Conservation (phyloP, 2,797 vertebrate genomes). For the Odontamblyopus lacepedii region DNA sequence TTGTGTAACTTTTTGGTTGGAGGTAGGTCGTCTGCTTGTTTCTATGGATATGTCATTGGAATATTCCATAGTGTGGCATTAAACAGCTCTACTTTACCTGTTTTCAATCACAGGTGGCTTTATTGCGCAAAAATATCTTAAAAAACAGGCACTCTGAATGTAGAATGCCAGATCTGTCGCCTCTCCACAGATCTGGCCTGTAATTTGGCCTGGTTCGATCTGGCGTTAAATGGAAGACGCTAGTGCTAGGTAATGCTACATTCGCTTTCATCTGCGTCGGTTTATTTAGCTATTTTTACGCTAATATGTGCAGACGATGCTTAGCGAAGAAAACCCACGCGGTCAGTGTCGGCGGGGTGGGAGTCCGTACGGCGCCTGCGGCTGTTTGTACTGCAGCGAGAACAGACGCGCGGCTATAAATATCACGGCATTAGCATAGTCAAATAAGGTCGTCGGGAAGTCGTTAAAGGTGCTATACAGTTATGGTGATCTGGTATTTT, state of each 20-base stretch:
- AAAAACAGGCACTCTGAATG: too few relatives aligned
- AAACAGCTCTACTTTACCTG: too few relatives aligned
- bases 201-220: too few relatives aligned
- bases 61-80: too few relatives aligned
- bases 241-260: slow-evolving; percentile 20
- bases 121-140: too few relatives aligned
- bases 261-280: slow-evolving; percentile 43
- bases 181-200: too few relatives aligned
- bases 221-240: neutral
- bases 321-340: slow-evolving; percentile 19
- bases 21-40: too few relatives aligned
- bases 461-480: neutral
- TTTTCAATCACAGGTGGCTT: too few relatives aligned
- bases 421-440: neutral
- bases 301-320: slow-evolving; percentile 50
- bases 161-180: too few relatives aligned
- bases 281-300: slow-evolving; percentile 56
- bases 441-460: neutral
- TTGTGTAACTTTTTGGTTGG: too few relatives aligned
- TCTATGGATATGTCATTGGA: too few relatives aligned
- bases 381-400: neutral
- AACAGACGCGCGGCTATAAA: neutral
- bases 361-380: too few relatives aligned
- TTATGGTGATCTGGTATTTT: neutral
- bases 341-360: slow-evolving; percentile 29